Base-by-base conservation (phyloP, 2,888 invertebrate species). In the Seira sanloemensis region DNA sequence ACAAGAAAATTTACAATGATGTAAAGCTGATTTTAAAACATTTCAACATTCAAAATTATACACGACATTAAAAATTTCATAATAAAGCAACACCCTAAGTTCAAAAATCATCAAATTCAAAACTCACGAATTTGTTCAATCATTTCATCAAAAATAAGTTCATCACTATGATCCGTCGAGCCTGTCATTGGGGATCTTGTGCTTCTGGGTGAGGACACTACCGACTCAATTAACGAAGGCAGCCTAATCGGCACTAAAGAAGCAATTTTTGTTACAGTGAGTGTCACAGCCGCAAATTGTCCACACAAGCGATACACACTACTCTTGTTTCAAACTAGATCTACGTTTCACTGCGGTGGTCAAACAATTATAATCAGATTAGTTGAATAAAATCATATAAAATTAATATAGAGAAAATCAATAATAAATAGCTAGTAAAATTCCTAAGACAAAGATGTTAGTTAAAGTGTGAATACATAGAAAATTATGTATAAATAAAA, bases 201-300 rank as follows among this genome's bases (percentile, higher is more conserved):
- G 69, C 75, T 83, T 77, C 76, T 86, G 7, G 85, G 78, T 27
- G 81, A 77, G 67, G 83, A 80, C 46, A 80, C 74, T 65, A 85
- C 50, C 65, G 84, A 87, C 72, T 88, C 88, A 84, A 76, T 86
- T 37, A 88, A 84, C 23, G 86, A 85, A 71, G 86, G 86, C 73
- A 88, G 81, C 78, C 87, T 88, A 81, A 87, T 84, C 58, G 86
- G 68, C 54, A 50, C 85, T 86, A 83, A 76, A 85, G 2, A 84
- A 78, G 78, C 73, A 80, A 50, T 50, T 71, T 65, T 66, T 74
- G 66, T 78, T 66, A 68, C 82, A 50, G 50, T 50, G 50, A 50
- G 50, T 50, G 2, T 50, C 12, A 50, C 5, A 50, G 37, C 16
- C 50, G 50, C 50, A 2, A n/a, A 50, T 50, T 18, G 5, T 50